Percentiles rank a stretch among this genome's conserved stretches.
phyloP scores from a whole-genome alignment of 2,888 invertebrate genomes.

The Crioceris asparagi region DNA sequence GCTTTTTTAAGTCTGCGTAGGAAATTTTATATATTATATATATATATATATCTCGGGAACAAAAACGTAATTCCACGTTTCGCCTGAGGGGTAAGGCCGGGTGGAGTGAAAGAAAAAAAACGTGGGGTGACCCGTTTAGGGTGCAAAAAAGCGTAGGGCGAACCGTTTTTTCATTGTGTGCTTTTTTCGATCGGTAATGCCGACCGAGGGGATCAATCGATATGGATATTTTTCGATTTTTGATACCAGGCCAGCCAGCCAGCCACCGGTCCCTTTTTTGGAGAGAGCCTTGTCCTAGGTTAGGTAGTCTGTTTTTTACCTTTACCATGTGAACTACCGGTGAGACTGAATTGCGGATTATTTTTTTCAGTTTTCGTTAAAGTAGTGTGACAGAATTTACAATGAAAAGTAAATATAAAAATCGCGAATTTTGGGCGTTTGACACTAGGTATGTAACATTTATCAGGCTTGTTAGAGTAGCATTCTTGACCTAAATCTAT shows the following conservation, averaged over 20 bases:
- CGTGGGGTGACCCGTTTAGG: conserved; percentile 28
- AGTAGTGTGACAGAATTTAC: too few species aligned
- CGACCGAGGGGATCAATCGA: conserved; percentile 34
- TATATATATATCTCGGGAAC: conserved; percentile 25
- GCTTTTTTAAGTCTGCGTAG: conserved; percentile 24
- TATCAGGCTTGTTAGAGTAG: too few species aligned
- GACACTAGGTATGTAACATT: too few species aligned
- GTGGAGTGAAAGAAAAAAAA: conserved; percentile 23
- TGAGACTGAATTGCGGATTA: not conserved
- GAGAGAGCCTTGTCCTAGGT: conserved; percentile 33
- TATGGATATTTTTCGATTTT: conserved; percentile 33
- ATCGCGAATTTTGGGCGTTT: too few species aligned
- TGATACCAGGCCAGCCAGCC: conserved; percentile 16
- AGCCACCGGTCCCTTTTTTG: conserved; percentile 21
- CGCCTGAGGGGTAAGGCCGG: conserved; percentile 12
- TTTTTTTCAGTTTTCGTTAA: too few species aligned
- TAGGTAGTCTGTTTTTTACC: conserved; percentile 33
- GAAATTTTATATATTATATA: conserved; percentile 24
- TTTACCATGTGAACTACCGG: conserved; percentile 24
- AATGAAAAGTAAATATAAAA: too few species aligned
- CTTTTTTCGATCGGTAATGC: conserved; percentile 28
- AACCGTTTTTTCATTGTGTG: conserved; percentile 33
- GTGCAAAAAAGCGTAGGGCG: conserved; percentile 34
- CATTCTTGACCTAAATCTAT: too few species aligned
- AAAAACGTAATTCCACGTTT: conserved; percentile 21